phyloP scores from a whole-genome alignment of 2,797 vertebrate species.

The Avahi laniger region DNA sequence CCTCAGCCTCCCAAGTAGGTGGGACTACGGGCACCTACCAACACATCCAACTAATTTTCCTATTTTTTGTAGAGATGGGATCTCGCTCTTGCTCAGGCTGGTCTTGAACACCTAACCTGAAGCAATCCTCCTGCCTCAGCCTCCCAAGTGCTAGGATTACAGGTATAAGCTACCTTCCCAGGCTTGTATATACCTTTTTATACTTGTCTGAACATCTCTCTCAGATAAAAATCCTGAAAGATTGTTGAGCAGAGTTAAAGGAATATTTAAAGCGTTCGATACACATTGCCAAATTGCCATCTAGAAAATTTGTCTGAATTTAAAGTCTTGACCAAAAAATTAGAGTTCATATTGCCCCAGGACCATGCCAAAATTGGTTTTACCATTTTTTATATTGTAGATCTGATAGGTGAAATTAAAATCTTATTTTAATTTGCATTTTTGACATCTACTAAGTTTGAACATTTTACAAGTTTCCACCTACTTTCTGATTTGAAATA shows the following conservation, averaged over 20 bases:
- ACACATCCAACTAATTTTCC: no score
- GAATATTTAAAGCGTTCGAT: not conserved
- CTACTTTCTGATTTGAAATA: not conserved
- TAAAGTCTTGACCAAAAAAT: not conserved
- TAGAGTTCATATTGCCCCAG: not conserved
- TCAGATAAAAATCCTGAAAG: not conserved
- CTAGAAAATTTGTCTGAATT: slow-evolving; percentile 18
- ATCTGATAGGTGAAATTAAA: slow-evolving; percentile 30
- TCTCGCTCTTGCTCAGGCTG: no score
- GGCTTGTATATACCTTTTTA: not conserved
- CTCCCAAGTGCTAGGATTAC: no score
- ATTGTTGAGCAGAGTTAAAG: not conserved
- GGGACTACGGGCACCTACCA: no score
- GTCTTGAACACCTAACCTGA: no score
- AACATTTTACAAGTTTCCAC: not conserved
- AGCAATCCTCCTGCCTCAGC: no score
- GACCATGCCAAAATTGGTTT: slow-evolving; percentile 4
- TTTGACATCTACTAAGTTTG: not conserved
- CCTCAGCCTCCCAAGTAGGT: no score
- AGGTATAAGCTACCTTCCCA: no score
- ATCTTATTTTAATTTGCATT: slow-evolving; percentile 5
- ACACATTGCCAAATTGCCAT: not conserved
- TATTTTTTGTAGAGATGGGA: no score
- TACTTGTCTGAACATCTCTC: not conserved
- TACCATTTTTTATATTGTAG: not conserved